A percentile compares a stretch with the other conserved stretches of the same genome.
These are phyloP conservation scores for Pandion haliaetus DNA, from an alignment of 2,113 vertebrate species.

Conservation along the genomic window DNA sequence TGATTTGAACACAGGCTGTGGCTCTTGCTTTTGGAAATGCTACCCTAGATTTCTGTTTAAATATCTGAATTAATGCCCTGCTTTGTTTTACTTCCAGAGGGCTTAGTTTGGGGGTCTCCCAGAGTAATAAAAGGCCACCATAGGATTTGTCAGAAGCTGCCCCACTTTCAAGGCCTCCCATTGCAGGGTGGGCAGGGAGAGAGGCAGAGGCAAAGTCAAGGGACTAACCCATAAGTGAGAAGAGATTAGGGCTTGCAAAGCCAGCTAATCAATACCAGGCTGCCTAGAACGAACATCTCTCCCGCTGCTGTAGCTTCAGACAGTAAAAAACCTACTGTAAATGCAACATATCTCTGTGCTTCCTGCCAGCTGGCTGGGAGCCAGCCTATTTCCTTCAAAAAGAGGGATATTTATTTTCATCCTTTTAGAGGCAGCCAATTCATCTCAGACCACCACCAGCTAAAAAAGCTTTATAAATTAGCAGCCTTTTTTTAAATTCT, in stretches of 20 bases:
- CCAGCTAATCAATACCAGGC: conserved; percentile 75
- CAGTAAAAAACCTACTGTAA: conserved; percentile 74
- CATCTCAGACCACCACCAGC: conserved; percentile 77
- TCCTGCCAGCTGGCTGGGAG: conserved; percentile 51
- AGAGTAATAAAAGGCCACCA: not conserved
- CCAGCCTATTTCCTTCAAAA: conserved; percentile 67
- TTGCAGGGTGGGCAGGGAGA: not conserved
- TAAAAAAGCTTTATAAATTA: conserved; percentile 78
- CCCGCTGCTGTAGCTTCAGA: conserved; percentile 60
- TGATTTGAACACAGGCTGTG: not conserved
- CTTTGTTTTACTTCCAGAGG: not conserved
- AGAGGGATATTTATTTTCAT: conserved; percentile 82
- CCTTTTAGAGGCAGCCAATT: conserved; percentile 78
- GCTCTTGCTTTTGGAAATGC: not conserved
- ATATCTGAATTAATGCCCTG: not conserved
- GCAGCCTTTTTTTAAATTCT: conserved; percentile 23
- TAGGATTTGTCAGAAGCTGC: not conserved
- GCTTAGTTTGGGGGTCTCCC: not conserved
- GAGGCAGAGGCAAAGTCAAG: not conserved
- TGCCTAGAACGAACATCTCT: conserved; percentile 55
- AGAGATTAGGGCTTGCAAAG: not conserved
- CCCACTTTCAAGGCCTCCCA: not conserved
- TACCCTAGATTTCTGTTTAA: not conserved
- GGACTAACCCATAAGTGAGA: not conserved
- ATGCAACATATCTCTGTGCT: conserved; percentile 63